Base-by-base conservation (phyloP, 2,888 invertebrate genomes). In the Globia sparganii region DNA sequence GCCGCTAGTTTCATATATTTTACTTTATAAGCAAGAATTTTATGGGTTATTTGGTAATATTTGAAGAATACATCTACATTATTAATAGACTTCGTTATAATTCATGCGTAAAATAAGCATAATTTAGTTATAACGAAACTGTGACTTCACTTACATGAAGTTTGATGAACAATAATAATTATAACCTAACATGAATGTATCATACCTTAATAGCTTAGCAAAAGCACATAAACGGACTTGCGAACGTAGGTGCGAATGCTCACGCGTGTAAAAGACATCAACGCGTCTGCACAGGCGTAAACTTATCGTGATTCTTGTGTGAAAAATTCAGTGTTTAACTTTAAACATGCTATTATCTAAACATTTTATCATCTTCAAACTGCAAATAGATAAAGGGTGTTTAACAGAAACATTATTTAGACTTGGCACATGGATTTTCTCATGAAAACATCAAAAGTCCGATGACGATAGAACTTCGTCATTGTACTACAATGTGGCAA, bases 231-330 rank as follows among this genome's bases (percentile, higher is more conserved):
- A 73, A 37, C 68, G 28, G 34, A 34, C 49, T 37, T 25, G 25
- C 25, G 34, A 65, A 69, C 46, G n/a, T 64, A 72, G 56, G 25
- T 68, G 72, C 61, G 64, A 21, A 72, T 61, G 46, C 66, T 65
- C 40, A 40, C 69, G 46, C 73, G 49, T 76, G 76, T 75, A 87
- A 89, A 92, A 92, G 92, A 92, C 90, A 85, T 90, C 90, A 90
- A 90, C 90, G 90, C 90, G 83, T 78, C 58, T 85, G 81, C 88
- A 85, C 77, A 31, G 18, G 64, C 86, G 79, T 79, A 79, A 66
- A 65, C 53, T 66, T 64, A 71, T 43, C 34, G 37, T 37, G 21
- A 31, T 56, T 31, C 46, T 43, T 64, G 61, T 69, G 75, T 49
- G 70, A 78, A 85, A 70, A 70, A 80, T 75, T 72, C 21, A 62